Evolutionary conservation across 2,888 invertebrate genomes (phyloP).

Genomic region (Drosophila macrospina): DNA sequence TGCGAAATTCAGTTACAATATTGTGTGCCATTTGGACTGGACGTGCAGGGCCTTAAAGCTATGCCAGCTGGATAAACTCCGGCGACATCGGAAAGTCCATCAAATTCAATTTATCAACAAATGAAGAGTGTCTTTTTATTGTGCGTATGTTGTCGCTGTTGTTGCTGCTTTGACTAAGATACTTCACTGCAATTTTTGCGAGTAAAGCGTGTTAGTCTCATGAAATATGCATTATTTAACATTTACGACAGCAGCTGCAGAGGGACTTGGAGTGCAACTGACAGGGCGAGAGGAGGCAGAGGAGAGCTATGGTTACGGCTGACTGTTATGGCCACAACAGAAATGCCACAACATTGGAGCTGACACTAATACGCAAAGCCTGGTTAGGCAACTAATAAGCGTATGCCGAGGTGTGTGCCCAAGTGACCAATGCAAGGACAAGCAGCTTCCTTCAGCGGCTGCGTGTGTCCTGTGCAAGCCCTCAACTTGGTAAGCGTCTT

Average conservation of each 20-base stretch:
- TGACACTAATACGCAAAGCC: conserved; percentile 77
- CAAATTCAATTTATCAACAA: conserved; percentile 59
- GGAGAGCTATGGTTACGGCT: conserved; percentile 27
- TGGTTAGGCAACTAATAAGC: conserved; percentile 76
- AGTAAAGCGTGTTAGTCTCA: conserved; percentile 52
- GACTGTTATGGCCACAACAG: conserved; percentile 50
- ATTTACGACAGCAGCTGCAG: conserved; percentile 44
- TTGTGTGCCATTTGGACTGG: conserved; percentile 16
- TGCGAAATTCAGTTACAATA: conserved; percentile 12
- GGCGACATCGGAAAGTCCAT: conserved; percentile 38
- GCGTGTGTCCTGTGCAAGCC: conserved; percentile 33
- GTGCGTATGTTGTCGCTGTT: conserved; percentile 10
- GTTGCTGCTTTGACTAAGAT: conserved; percentile 47
- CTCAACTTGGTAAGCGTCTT: conserved; percentile 17
- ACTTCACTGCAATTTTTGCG: conserved; percentile 51
- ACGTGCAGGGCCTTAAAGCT: conserved; percentile 47
- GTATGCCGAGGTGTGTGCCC: conserved; percentile 56
- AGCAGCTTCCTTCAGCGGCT: background rate
- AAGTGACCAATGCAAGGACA: conserved; percentile 25
- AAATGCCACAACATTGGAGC: conserved; percentile 68
- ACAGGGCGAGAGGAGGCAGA: conserved; percentile 44
- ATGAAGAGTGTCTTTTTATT: background rate
- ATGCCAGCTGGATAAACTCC: conserved; percentile 16
- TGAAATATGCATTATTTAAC: conserved; percentile 77
- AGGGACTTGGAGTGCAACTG: conserved; percentile 54